These are phyloP conservation scores for Arizona elegans DNA, from an alignment of 2,113 vertebrate genomes.

Conservation along the genomic window DNA sequence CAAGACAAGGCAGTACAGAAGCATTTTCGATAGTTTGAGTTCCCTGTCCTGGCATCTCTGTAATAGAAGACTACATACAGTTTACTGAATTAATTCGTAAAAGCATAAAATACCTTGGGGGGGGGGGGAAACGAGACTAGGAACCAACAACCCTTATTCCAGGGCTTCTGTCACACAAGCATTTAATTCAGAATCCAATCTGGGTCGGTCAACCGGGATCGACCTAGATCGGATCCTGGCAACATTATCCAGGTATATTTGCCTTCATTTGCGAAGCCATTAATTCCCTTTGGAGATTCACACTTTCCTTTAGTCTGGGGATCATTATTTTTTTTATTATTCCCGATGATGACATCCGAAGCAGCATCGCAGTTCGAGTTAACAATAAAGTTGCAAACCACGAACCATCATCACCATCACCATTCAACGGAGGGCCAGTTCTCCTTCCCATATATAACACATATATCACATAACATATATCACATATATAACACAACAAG, in stretches of 20 bases:
- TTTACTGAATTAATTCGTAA: not conserved
- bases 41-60: not conserved
- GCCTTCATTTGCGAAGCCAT: not conserved
- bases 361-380: not conserved
- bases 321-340: too few relatives aligned
- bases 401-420: not conserved
- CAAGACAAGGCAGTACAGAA: not conserved
- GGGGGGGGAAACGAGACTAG: fast-evolving
- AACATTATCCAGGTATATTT: not conserved
- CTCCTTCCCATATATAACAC: not conserved
- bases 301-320: not conserved
- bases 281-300: not conserved
- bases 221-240: not conserved
- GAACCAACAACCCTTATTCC: too few relatives aligned
- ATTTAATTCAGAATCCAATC: not conserved
- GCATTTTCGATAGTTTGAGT: not conserved
- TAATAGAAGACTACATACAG: not conserved
- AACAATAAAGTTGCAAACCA: not conserved
- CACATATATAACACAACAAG: not conserved
- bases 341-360: not conserved
- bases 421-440: not conserved
- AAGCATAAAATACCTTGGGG: too few relatives aligned
- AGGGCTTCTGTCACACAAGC: not conserved
- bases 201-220: not conserved
- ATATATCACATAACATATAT: too few relatives aligned